Evolutionary conservation across 2,113 vertebrate species (phyloP).

Genomic region (Clarias macrocephalus): DNA sequence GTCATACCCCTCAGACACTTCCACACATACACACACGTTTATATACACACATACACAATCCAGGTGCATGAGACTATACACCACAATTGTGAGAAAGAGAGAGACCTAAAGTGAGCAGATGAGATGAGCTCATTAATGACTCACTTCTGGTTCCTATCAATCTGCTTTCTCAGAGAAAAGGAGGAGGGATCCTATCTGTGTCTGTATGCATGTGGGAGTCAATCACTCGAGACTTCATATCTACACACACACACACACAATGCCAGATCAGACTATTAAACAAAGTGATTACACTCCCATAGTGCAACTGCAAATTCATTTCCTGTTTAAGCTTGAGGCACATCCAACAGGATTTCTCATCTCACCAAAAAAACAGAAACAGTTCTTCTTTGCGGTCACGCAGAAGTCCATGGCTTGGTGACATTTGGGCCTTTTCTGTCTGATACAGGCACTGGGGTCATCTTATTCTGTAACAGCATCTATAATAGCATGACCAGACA

Average conservation of each 20-base stretch:
- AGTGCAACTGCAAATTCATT: constrained; percentile 41
- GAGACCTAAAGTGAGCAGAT: constrained; percentile 18
- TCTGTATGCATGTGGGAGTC: constrained; percentile 37
- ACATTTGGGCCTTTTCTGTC: not conserved
- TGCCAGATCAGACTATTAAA: constrained; percentile 39
- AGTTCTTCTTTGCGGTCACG: not conserved
- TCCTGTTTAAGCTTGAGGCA: constrained; percentile 17
- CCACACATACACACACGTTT: not conserved
- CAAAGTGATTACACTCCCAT: constrained; percentile 36
- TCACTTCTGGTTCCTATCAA: constrained; percentile 39
- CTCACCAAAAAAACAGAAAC: not conserved
- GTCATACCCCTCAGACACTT: constrained; percentile 28
- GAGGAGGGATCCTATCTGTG: constrained; percentile 39
- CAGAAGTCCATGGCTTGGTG: not conserved
- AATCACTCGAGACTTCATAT: constrained; percentile 42
- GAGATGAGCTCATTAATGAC: constrained; percentile 47
- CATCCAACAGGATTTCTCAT: constrained; percentile 16
- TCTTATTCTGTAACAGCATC: not conserved
- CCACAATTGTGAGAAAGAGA: not conserved
- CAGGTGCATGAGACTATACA: constrained; percentile 47
- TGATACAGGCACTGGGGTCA: not conserved
- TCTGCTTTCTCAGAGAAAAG: constrained; percentile 25
- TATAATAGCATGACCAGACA: not conserved
- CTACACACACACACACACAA: constrained; percentile 22
- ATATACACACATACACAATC: constrained; percentile 10